phyloP scores from a whole-genome alignment of 2,797 vertebrate species.

The Mus minutoides region DNA sequence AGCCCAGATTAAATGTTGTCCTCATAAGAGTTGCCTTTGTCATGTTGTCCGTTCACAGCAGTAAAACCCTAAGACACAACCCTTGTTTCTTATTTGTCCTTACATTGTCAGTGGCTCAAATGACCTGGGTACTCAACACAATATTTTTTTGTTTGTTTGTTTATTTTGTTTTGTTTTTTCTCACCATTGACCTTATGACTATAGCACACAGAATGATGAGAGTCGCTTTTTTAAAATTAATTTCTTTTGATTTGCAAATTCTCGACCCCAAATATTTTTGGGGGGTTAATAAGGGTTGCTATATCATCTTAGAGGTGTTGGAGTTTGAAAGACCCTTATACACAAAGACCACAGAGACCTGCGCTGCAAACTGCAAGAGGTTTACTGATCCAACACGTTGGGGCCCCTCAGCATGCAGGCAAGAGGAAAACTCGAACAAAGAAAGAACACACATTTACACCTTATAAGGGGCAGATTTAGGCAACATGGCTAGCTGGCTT shows the following conservation, averaged over 20 bases:
- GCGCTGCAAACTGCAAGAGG: too few relatives aligned
- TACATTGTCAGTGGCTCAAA: conserved; percentile 6
- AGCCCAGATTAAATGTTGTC: not conserved
- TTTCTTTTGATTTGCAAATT: conserved; percentile 42
- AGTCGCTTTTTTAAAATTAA: not conserved
- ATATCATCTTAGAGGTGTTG: not conserved
- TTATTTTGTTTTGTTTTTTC: not conserved
- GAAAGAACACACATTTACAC: too few relatives aligned
- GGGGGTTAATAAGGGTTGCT: not conserved
- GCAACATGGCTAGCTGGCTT: too few relatives aligned
- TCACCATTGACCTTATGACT: not conserved
- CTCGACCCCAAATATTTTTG: not conserved
- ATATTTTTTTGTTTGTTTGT: not conserved
- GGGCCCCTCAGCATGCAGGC: too few relatives aligned
- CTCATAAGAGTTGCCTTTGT: not conserved
- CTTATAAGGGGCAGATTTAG: too few relatives aligned
- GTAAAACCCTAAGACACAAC: not conserved
- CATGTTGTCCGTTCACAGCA: not conserved
- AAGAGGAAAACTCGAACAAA: too few relatives aligned
- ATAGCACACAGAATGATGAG: not conserved
- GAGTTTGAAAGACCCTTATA: too few relatives aligned
- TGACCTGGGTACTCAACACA: not conserved
- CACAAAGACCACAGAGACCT: too few relatives aligned
- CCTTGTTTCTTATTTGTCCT: not conserved
- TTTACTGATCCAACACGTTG: too few relatives aligned